These are phyloP conservation scores for Poecilia wingei DNA, from an alignment of 2,797 vertebrate genomes.

Conservation along the genomic window DNA sequence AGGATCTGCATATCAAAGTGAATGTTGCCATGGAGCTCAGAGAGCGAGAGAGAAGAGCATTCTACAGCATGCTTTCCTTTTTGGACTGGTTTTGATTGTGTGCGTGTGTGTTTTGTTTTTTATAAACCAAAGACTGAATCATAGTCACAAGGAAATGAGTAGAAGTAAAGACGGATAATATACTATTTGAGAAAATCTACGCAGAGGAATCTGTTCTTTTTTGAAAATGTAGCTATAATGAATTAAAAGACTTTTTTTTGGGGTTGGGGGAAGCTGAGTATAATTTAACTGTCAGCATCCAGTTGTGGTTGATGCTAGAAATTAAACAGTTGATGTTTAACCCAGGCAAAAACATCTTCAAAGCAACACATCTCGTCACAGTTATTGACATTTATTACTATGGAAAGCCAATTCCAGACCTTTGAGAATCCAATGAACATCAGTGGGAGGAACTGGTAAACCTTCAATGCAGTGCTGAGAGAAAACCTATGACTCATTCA, in stretches of 20 bases:
- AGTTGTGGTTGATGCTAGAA: background rate
- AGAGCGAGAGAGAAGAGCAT: slow-evolving; percentile 42
- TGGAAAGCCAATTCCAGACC: background rate
- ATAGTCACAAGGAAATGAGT: background rate
- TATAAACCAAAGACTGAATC: slow-evolving; percentile 37
- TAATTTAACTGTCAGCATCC: background rate
- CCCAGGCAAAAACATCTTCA: background rate
- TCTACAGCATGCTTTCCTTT: slow-evolving; percentile 42
- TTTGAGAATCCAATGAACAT: background rate
- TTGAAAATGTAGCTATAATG: background rate
- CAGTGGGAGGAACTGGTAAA: background rate
- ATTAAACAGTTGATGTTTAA: background rate
- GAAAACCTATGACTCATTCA: background rate
- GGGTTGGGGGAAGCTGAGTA: background rate
- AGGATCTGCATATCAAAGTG: slow-evolving; percentile 80
- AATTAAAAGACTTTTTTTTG: background rate
- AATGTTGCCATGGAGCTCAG: slow-evolving; percentile 65
- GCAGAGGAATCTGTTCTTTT: background rate
- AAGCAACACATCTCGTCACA: background rate
- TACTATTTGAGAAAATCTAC: background rate
- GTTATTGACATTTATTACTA: background rate
- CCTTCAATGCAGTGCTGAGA: background rate
- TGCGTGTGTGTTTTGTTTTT: background rate
- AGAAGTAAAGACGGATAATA: background rate
- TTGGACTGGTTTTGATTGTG: slow-evolving; percentile 56